phyloP scores from a whole-genome alignment of 1,140 invertebrate species.

The roundworm (Caenorhabditis elegans) region DNA sequence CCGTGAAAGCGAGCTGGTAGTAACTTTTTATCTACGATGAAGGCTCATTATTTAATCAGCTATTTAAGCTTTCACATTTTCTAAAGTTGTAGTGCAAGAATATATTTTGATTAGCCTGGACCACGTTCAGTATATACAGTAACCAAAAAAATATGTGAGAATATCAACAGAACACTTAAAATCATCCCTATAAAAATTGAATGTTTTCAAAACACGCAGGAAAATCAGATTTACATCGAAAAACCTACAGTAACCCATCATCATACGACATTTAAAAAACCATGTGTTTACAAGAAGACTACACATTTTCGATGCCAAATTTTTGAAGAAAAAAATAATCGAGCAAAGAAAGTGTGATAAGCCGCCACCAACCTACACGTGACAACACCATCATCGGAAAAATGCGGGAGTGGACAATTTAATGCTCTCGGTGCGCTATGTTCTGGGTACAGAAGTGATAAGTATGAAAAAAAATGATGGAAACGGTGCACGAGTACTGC shows the following conservation, averaged over 20 bases:
- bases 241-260: neutral
- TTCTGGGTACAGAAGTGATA: conserved; percentile 17
- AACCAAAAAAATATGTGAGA: no score
- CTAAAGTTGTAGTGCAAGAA: no score
- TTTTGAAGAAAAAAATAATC: conserved; percentile 1
- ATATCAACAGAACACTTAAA: no score
- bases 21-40: no score
- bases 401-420: conserved; percentile 1
- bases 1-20: no score
- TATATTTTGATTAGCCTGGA: no score
- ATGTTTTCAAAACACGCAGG: no score
- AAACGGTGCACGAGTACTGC: neutral
- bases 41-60: no score
- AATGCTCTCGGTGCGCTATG: conserved; percentile 17
- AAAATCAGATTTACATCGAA: no score
- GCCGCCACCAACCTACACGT: neutral
- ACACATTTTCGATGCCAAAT: neutral
- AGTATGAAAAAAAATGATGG: neutral
- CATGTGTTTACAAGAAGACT: conserved; percentile 16
- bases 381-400: neutral
- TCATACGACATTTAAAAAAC: neutral
- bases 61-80: no score
- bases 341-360: conserved; percentile 18
- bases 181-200: no score
- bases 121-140: no score